These are phyloP conservation scores for Danio choprae DNA, from an alignment of 2,797 vertebrate genomes.

Conservation along the genomic window DNA sequence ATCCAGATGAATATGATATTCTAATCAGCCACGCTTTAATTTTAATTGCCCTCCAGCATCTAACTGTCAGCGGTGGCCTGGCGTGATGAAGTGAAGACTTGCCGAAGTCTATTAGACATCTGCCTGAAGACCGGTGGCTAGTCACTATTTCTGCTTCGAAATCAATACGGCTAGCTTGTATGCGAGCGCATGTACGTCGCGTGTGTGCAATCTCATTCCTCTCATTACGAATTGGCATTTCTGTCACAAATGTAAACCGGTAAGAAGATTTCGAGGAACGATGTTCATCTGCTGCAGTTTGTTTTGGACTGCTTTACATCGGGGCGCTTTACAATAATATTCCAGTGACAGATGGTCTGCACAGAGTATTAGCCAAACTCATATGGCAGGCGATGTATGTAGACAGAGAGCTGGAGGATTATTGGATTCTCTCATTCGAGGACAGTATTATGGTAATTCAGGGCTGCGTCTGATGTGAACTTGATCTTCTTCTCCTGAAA, in stretches of 20 bases:
- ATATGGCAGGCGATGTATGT: conserved; percentile 46
- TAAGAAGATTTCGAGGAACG: conserved; percentile 73
- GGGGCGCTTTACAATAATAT: conserved; percentile 66
- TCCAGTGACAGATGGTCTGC: conserved; percentile 62
- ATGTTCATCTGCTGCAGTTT: conserved; percentile 63
- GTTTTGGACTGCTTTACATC: conserved; percentile 58
- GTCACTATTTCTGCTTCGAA: conserved; percentile 71
- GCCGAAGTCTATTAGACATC: conserved; percentile 96
- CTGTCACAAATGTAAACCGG: conserved; percentile 73
- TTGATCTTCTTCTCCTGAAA: conserved; percentile 31
- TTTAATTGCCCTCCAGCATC: conserved; percentile 95
- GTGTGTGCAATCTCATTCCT: conserved; percentile 71
- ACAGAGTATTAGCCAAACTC: conserved; percentile 56
- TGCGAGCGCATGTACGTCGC: conserved; percentile 33
- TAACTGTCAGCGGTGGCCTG: conserved; percentile 92
- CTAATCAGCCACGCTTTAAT: conserved; percentile 96
- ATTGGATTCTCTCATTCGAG: conserved; percentile 49
- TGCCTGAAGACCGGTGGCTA: conserved; percentile 84
- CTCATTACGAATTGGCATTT: conserved; percentile 77
- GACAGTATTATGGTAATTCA: conserved; percentile 48
- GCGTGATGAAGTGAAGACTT: conserved; percentile 90
- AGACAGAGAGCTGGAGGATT: conserved; percentile 53
- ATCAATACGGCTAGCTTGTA: conserved; percentile 74
- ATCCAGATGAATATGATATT: conserved; percentile 99
- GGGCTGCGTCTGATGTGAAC: conserved; percentile 16